phyloP scores from a whole-genome alignment of 2,113 vertebrate species.

The rat (Rattus norvegicus) region DNA sequence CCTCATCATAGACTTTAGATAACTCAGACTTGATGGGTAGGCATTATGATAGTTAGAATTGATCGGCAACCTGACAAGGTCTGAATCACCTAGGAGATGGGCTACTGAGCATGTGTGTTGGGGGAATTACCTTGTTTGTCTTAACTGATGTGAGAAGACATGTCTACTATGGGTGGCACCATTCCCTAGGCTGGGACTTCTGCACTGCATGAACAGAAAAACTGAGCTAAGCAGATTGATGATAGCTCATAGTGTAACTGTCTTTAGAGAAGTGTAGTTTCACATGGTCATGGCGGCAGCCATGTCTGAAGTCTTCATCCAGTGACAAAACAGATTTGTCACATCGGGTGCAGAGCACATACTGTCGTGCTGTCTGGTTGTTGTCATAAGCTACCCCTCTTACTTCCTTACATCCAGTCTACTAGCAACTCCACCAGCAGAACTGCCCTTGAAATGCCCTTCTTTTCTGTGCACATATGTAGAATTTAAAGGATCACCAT shows the following conservation, averaged over 20 bases:
- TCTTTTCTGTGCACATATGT: neutral
- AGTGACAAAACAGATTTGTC: neutral
- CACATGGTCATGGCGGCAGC: neutral
- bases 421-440: neutral
- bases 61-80: neutral
- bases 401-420: neutral
- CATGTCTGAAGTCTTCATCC: neutral
- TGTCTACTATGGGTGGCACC: neutral
- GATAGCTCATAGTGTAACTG: neutral
- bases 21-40: neutral
- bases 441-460: neutral
- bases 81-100: neutral
- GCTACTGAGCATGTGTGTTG: neutral
- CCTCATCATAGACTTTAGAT: neutral
- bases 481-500: neutral
- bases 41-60: neutral
- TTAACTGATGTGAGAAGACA: neutral
- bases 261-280: neutral
- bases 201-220: neutral
- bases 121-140: neutral
- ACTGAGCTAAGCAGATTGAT: neutral
- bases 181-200: neutral
- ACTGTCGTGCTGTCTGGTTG: neutral
- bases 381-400: neutral
- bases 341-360: neutral